Conservation (phyloP, 1,140 invertebrate genomes). For the Liolophura sinensis region DNA sequence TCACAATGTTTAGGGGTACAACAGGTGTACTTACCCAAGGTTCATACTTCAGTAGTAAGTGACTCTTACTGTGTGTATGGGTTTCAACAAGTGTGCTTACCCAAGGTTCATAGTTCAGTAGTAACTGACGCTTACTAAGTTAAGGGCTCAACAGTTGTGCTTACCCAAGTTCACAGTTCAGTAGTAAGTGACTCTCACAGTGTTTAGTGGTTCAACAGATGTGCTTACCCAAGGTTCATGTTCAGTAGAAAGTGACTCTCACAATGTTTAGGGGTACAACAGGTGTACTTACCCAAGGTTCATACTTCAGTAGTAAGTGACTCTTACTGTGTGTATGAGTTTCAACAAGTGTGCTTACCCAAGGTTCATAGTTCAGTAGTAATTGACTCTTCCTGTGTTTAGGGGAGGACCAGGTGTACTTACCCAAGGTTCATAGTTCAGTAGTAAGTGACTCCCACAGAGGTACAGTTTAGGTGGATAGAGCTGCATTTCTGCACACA, state of each 20-base stretch:
- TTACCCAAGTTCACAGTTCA: not conserved
- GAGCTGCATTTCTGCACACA: constrained; percentile 79
- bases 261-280: constrained; percentile 48
- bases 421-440: constrained; percentile 44
- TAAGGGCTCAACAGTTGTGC: too few relatives aligned
- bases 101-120: not conserved
- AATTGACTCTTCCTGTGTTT: not conserved
- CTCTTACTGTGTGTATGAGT: constrained; percentile 54
- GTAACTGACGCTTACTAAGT: not conserved
- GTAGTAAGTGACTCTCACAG: not conserved
- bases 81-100: too few relatives aligned
- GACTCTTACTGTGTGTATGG: constrained; percentile 55
- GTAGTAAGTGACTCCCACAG: constrained; percentile 39
- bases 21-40: constrained; percentile 15
- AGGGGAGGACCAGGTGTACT: not conserved
- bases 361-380: not conserved
- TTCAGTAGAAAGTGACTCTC: constrained; percentile 35
- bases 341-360: too few relatives aligned
- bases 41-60: constrained; percentile 38
- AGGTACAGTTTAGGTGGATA: constrained; percentile 75
- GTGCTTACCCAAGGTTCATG: constrained; percentile 41
- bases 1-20: constrained; percentile 52
- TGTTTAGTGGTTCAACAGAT: too few relatives aligned
- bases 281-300: constrained; percentile 23
- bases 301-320: constrained; percentile 33